A percentile compares a stretch with the other conserved stretches of the same genome.
These are phyloP conservation scores for Channa maculata DNA, from an alignment of 2,113 vertebrate species.

Conservation along the genomic window DNA sequence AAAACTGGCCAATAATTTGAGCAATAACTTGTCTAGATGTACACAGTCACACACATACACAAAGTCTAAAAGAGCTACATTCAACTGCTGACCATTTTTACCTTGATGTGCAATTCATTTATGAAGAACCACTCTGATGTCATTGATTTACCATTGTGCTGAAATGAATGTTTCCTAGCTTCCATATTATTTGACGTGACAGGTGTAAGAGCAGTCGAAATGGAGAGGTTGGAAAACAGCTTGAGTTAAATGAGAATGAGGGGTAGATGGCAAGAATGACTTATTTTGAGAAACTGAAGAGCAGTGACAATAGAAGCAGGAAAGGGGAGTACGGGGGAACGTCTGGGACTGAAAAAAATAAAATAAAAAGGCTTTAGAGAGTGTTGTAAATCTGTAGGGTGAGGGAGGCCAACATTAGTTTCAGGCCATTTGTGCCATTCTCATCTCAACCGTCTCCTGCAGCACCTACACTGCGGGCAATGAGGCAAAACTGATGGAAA, in stretches of 20 bases:
- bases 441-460: conserved; percentile 73
- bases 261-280: conserved; percentile 26
- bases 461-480: conserved; percentile 69
- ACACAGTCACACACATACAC: conserved; percentile 17
- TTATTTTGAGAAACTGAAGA: conserved; percentile 27
- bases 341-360: conserved; percentile 38
- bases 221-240: conserved; percentile 53
- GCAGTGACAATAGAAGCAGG: conserved; percentile 3
- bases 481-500: conserved; percentile 78
- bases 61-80: background rate
- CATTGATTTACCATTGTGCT: conserved; percentile 65
- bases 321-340: conserved; percentile 25
- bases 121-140: conserved; percentile 48
- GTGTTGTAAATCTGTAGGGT: conserved; percentile 69
- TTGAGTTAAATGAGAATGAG: conserved; percentile 38
- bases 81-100: conserved; percentile 32
- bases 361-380: conserved; percentile 49
- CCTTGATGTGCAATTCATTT: conserved; percentile 35
- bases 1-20: no score
- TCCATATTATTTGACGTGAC: conserved; percentile 62
- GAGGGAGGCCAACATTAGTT: conserved; percentile 79
- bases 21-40: no score
- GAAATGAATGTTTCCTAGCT: conserved; percentile 48
- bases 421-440: conserved; percentile 80
- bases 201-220: conserved; percentile 57